phyloP scores from a whole-genome alignment of 1,140 invertebrate species.

The Heliconius nattereri region DNA sequence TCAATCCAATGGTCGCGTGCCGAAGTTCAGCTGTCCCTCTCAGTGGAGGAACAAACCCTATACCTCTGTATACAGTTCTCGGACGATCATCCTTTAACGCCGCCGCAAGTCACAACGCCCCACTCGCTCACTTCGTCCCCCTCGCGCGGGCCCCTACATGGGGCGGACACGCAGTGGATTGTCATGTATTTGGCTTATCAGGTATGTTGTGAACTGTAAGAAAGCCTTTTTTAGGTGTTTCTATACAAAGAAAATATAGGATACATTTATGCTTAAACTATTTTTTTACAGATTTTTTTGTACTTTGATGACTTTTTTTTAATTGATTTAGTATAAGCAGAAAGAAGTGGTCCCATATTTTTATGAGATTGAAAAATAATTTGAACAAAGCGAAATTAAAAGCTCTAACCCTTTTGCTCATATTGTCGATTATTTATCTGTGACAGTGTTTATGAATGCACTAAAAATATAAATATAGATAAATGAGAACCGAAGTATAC shows the following conservation, averaged over 20 bases:
- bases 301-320: too few species aligned
- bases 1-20: slow-evolving; percentile 36
- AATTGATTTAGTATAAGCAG: too few species aligned
- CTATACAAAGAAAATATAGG: background rate
- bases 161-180: slow-evolving; percentile 45
- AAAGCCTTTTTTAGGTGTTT: background rate
- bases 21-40: slow-evolving; percentile 43
- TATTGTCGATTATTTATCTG: too few species aligned
- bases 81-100: slow-evolving; percentile 50
- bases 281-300: too few species aligned
- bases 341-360: too few species aligned
- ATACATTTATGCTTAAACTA: too few species aligned
- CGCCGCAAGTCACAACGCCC: slow-evolving; percentile 32
- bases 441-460: too few species aligned
- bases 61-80: slow-evolving; percentile 47
- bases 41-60: slow-evolving; percentile 49
- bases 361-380: too few species aligned
- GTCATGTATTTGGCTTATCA: slow-evolving; percentile 53
- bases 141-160: slow-evolving; percentile 17
- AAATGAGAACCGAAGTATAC: too few species aligned
- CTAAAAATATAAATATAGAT: too few species aligned
- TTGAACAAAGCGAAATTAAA: too few species aligned
- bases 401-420: too few species aligned
- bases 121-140: background rate
- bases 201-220: slow-evolving; percentile 24